Conservation (phyloP, 2,113 vertebrate genomes). For the Stictonetta naevosa region DNA sequence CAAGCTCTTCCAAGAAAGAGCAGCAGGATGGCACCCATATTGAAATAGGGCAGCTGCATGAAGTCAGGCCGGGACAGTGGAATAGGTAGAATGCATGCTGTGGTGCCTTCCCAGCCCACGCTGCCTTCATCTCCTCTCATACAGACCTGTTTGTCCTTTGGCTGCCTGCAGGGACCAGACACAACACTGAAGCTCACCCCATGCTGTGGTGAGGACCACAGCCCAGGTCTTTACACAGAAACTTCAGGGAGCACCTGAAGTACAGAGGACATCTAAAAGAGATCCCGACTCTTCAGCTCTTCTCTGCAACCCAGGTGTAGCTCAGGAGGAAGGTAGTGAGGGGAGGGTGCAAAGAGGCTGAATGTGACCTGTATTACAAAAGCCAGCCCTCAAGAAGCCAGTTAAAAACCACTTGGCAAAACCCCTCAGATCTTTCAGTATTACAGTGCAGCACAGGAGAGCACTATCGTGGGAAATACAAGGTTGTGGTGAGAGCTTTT, state of each 20-base stretch:
- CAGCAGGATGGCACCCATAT: not conserved
- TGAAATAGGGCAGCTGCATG: fast-evolving
- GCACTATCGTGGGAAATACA: not conserved
- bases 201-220: not conserved
- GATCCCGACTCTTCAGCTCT: not conserved
- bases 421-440: not conserved
- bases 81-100: not conserved
- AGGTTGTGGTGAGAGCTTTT: not conserved
- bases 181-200: not conserved
- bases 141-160: not conserved
- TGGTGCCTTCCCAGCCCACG: not conserved
- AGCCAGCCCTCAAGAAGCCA: not conserved
- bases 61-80: not conserved
- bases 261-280: not conserved
- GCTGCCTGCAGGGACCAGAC: not conserved
- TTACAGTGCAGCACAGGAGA: not conserved
- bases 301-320: fast-evolving
- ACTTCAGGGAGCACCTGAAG: not conserved
- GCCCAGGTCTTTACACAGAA: not conserved
- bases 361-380: not conserved
- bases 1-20: not conserved
- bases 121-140: not conserved
- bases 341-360: not conserved
- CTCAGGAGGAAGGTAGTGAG: not conserved
- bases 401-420: not conserved